Conservation (phyloP, 2,888 invertebrate genomes). For the Pocota personata region DNA sequence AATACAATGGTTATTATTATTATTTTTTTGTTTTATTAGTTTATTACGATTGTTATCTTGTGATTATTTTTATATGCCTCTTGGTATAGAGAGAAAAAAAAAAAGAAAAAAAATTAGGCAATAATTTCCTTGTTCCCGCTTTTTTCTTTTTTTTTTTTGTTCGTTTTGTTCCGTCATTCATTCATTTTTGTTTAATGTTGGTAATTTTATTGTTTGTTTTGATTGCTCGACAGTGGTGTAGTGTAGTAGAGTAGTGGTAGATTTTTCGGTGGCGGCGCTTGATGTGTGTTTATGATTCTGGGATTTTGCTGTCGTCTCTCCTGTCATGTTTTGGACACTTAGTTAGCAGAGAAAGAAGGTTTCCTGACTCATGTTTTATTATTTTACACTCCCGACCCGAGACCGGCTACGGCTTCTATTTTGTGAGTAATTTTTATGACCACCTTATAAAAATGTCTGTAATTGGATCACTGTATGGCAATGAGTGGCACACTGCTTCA, state of each 20-base stretch:
- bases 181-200: conserved; percentile 69
- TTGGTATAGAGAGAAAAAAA: background rate
- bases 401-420: background rate
- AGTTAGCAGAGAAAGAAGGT: background rate
- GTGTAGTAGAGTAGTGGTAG: conserved; percentile 36
- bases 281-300: conserved; percentile 65
- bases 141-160: conserved; percentile 20
- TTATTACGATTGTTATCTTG: conserved; percentile 67
- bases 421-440: conserved; percentile 54
- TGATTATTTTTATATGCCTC: conserved; percentile 62
- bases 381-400: conserved; percentile 14
- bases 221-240: conserved; percentile 59
- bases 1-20: background rate
- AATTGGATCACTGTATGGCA: conserved; percentile 71
- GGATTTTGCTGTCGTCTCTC: conserved; percentile 34
- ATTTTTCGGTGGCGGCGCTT: conserved; percentile 50
- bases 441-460: conserved; percentile 47
- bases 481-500: conserved; percentile 23
- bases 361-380: conserved; percentile 35
- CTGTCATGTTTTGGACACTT: conserved; percentile 32
- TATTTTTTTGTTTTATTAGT: conserved; percentile 51
- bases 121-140: conserved; percentile 31
- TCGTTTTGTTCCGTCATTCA: conserved; percentile 62
- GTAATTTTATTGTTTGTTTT: conserved; percentile 74
- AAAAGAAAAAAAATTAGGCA: conserved; percentile 40